phyloP scores from a whole-genome alignment of 2,113 vertebrate genomes.

The Neoarius graeffei region DNA sequence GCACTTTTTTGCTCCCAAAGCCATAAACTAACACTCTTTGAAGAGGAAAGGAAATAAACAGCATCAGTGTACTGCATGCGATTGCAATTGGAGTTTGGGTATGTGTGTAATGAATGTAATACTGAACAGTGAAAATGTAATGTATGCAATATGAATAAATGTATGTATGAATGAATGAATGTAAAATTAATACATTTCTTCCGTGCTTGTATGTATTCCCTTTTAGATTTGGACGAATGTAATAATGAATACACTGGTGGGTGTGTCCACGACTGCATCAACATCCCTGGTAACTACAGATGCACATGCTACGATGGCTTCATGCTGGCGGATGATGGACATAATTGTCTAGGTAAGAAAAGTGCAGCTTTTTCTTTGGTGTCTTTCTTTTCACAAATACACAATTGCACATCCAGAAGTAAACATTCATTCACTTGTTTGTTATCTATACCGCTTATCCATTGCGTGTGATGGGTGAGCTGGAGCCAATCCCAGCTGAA shows the following conservation, averaged over 20 bases:
- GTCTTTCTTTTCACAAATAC: background rate
- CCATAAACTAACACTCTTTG: slow-evolving; percentile 30
- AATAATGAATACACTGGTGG: slow-evolving; percentile 96
- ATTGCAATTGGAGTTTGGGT: background rate
- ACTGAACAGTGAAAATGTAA: background rate
- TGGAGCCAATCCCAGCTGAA: no score
- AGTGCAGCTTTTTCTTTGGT: slow-evolving; percentile 21
- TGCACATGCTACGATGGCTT: slow-evolving; percentile 97
- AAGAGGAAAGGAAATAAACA: slow-evolving; percentile 33
- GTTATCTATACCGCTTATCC: no score
- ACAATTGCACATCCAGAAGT: background rate
- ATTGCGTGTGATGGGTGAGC: no score
- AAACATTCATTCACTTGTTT: background rate
- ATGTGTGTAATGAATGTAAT: background rate
- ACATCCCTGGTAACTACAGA: slow-evolving; percentile 97
- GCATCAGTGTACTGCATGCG: background rate
- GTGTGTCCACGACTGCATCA: slow-evolving; percentile 97
- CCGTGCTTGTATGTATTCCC: slow-evolving; percentile 4
- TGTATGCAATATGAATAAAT: background rate
- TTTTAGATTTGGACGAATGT: slow-evolving; percentile 94
- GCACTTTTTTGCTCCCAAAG: slow-evolving; percentile 16
- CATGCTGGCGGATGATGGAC: slow-evolving; percentile 93
- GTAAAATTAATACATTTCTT: background rate
- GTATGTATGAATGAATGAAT: background rate
- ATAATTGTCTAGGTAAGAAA: slow-evolving; percentile 92